Evolutionary conservation across 2,888 invertebrate genomes (phyloP).

Genomic region (Meloe dianella): DNA sequence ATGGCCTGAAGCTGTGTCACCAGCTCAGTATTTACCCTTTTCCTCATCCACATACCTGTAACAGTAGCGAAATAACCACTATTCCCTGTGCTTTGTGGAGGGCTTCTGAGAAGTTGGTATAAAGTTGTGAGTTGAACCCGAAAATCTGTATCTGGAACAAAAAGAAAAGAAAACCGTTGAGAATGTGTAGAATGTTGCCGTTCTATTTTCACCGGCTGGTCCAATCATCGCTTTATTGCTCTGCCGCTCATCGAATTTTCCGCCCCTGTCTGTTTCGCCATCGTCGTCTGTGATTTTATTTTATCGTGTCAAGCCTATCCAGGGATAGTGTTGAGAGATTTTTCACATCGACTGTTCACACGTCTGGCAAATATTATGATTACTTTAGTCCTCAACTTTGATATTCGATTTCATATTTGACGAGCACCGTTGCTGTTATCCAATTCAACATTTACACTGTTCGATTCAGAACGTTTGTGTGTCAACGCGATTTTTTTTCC

Average conservation of each 20-base stretch:
- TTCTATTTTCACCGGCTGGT: slow-evolving; percentile 50
- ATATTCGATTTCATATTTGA: slow-evolving; percentile 57
- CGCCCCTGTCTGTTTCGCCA: slow-evolving; percentile 53
- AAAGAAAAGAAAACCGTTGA: slow-evolving; percentile 27
- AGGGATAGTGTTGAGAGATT: slow-evolving; percentile 29
- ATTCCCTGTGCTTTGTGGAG: slow-evolving; percentile 93
- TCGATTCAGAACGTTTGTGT: background rate
- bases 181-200: slow-evolving; percentile 47
- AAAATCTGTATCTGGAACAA: slow-evolving; percentile 93
- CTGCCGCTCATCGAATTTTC: slow-evolving; percentile 58
- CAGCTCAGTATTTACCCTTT: background rate
- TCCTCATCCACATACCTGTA: slow-evolving; percentile 70
- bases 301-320: slow-evolving; percentile 32
- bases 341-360: slow-evolving; percentile 46
- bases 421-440: slow-evolving; percentile 33
- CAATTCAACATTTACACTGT: background rate
- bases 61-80: slow-evolving; percentile 89
- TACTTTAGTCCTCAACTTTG: slow-evolving; percentile 52
- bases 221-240: slow-evolving; percentile 59
- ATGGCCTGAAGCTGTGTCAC: background rate
- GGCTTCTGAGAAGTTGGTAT: slow-evolving; percentile 95
- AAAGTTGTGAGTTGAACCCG: slow-evolving; percentile 97
- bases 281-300: slow-evolving; percentile 50
- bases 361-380: slow-evolving; percentile 58
- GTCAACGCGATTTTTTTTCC: no score